Evolutionary conservation across 2,888 invertebrate species (phyloP), one percentile per base, ranked within the genome.

Genomic region (Apamea sordens): DNA sequence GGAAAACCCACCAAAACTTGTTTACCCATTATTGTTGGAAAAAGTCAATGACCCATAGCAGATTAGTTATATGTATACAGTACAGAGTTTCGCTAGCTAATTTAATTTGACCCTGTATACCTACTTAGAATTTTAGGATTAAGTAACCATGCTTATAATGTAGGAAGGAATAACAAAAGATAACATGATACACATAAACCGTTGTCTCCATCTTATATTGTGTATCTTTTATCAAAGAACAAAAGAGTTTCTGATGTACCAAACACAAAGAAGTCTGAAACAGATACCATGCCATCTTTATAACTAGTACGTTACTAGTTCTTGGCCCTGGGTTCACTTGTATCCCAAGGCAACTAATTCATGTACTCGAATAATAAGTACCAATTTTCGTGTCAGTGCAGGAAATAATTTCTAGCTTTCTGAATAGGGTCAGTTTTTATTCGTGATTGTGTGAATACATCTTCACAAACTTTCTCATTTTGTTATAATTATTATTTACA

Each of bases 211-310:
- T 53, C 53, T 41, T 47, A 56, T 69, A 47, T 67, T 75, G 36
- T 56, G 53, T 70, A 68, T 80, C 56, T 85, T 76, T 82, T 86
- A 80, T 76, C 50, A 21, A 64, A 85, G 75, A 87, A 85, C 85
- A 87, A 85, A 81, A 72, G 74, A 50, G 59, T 78, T 76, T 61
- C 18, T 79, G 41, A 24, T 61, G 56, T 72, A 44, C 44, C 8
- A 41, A 85, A 73, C 72, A 87, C 79, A 78, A 80, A 85, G 81
- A 72, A 18, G 67, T 85, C 85, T 53, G 24, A n/a, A 72, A 81
- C 72, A 85, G 81, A 82, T 53, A 70, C 65, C 6, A 8, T n/a
- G 15, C 50, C 44, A 28, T 64, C 53, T 70, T 44, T 67, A 36
- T n/a, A 78, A 44, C 32, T 50, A n/a, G n/a, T 56, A 59, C 3